Percentiles rank a stretch among this genome's conserved stretches.
Conservation (phyloP, 2,888 invertebrate genomes). For the Dasysyrphus tricinctus region DNA sequence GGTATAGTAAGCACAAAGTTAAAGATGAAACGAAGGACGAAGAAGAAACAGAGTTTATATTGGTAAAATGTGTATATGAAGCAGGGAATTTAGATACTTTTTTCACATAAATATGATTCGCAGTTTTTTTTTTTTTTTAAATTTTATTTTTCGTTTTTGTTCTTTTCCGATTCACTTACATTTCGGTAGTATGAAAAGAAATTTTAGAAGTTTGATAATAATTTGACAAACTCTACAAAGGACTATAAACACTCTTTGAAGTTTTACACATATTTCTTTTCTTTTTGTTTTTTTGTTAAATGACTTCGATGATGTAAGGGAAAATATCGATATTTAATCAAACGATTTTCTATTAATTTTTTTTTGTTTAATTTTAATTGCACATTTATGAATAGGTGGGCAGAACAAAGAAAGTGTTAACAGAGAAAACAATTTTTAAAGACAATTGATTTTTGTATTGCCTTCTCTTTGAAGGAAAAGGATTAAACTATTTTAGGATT, state of each 20-base stretch:
- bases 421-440: not conserved
- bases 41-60: conserved; percentile 53
- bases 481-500: conserved; percentile 1
- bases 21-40: conserved; percentile 43
- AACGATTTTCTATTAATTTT: conserved; percentile 1
- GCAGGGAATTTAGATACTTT: conserved; percentile 60
- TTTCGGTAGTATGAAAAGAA: conserved; percentile 32
- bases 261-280: conserved; percentile 11
- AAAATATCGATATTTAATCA: conserved; percentile 46
- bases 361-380: not conserved
- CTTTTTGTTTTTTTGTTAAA: not conserved
- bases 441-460: not conserved
- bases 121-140: not conserved
- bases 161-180: conserved; percentile 32
- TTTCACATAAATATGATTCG: conserved; percentile 37
- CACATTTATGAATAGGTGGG: not conserved
- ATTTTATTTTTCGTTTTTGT: not conserved
- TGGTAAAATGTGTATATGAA: conserved; percentile 66
- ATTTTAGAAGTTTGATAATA: conserved; percentile 1
- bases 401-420: not conserved
- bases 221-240: not conserved
- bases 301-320: conserved; percentile 67
- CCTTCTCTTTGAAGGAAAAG: not conserved
- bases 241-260: conserved; percentile 23
- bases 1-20: conserved; percentile 35